Percentiles rank a stretch among this genome's conserved stretches.
Evolutionary conservation across 2,888 invertebrate genomes (phyloP).

Genomic region (Abscondita cerata): DNA sequence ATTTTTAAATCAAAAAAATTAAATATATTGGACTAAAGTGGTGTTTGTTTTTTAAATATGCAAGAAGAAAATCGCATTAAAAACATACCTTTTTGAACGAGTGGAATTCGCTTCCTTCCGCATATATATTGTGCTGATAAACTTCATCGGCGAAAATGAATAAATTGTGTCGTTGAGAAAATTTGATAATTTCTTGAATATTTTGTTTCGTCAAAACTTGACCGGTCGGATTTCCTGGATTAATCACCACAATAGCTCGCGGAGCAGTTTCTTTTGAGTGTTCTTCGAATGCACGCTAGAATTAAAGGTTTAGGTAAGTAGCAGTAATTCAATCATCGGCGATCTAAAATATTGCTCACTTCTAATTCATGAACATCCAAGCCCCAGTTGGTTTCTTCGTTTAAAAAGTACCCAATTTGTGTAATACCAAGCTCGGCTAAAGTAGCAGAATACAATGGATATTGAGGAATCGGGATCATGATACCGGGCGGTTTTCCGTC

Average conservation of each 20-base stretch:
- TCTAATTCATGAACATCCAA: constrained; percentile 81
- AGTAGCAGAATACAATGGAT: constrained; percentile 96
- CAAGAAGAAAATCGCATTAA: no score
- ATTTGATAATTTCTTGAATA: constrained; percentile 90
- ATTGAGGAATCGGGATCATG: constrained; percentile 98
- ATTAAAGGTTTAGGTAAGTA: not conserved
- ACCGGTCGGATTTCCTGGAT: constrained; percentile 99
- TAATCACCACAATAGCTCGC: constrained; percentile 91
- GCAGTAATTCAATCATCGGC: not conserved
- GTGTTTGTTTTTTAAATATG: no score
- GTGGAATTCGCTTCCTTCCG: constrained; percentile 82
- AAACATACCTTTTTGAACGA: constrained; percentile 95
- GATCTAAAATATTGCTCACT: constrained; percentile 44
- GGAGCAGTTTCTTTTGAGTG: constrained; percentile 70
- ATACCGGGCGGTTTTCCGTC: constrained; percentile 76
- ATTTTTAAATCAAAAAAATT: no score
- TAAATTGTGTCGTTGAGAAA: constrained; percentile 85
- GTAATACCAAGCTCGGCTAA: constrained; percentile 89
- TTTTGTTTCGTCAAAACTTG: constrained; percentile 88
- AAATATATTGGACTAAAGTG: no score
- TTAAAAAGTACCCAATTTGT: constrained; percentile 88
- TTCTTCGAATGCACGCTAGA: constrained; percentile 68
- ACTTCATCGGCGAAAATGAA: constrained; percentile 94
- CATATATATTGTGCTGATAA: constrained; percentile 97
- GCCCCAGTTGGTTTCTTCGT: constrained; percentile 89